Conservation (phyloP, 2,888 invertebrate species). For the Caenorhabditis auriculariae region DNA sequence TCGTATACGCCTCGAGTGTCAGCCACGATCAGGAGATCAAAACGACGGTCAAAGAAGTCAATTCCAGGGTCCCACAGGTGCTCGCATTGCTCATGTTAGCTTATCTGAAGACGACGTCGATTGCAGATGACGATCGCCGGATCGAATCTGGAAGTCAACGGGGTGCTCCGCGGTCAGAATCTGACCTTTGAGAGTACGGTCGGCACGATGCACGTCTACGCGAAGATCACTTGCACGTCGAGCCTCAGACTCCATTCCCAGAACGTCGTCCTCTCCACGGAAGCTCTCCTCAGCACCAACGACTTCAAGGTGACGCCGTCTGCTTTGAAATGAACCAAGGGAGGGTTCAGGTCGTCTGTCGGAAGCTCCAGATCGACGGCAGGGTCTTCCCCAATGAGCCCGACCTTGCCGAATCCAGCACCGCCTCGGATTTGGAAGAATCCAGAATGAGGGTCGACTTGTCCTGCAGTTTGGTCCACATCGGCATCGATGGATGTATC, state of each 20-base stretch:
- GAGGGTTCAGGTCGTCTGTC: slow-evolving; percentile 24
- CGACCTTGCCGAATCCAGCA: not conserved
- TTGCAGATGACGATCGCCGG: slow-evolving; percentile 40
- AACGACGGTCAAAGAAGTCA: slow-evolving; percentile 42
- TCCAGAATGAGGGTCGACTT: slow-evolving; percentile 18
- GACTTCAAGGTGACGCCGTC: slow-evolving; percentile 18
- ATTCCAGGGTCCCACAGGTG: slow-evolving; percentile 33
- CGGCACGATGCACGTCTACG: slow-evolving; percentile 47
- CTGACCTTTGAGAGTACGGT: slow-evolving; percentile 42
- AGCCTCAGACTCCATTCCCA: slow-evolving; percentile 33
- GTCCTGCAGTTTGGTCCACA: slow-evolving; percentile 33
- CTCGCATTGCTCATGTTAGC: no score
- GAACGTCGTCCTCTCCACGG: slow-evolving; percentile 41
- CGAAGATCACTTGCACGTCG: slow-evolving; percentile 23
- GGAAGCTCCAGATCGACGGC: slow-evolving; percentile 42
- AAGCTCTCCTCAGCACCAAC: slow-evolving; percentile 34
- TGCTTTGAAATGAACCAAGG: not conserved
- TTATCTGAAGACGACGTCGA: not conserved
- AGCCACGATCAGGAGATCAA: slow-evolving; percentile 39
- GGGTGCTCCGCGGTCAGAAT: slow-evolving; percentile 33
- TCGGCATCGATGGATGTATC: slow-evolving; percentile 44
- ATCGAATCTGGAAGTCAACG: slow-evolving; percentile 43
- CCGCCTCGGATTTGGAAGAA: slow-evolving; percentile 10
- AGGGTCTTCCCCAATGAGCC: slow-evolving; percentile 30
- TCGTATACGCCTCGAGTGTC: slow-evolving; percentile 31